phyloP scores from a whole-genome alignment of 2,888 invertebrate species.

The Ypsolopha sequella region DNA sequence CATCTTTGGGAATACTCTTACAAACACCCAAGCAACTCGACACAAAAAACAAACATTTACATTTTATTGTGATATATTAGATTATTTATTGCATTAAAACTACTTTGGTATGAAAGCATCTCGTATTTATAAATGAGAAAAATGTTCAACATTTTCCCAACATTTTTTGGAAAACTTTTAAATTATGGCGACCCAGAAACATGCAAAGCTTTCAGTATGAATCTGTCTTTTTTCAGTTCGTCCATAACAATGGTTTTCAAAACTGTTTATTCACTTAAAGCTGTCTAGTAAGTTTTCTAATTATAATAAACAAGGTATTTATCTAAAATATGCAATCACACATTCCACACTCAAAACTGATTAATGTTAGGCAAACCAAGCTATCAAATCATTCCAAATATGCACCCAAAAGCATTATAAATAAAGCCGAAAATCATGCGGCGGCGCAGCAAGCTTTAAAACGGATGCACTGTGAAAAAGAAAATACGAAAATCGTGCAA shows the following conservation, averaged over 20 bases:
- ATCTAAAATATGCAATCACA: conserved; percentile 21
- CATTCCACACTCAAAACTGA: conserved; percentile 42
- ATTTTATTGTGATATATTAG: conserved; percentile 10
- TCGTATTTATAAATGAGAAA: no score
- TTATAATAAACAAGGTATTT: no score
- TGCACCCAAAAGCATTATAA: conserved; percentile 7
- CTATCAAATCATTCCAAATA: conserved; percentile 10
- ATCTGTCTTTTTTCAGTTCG: no score
- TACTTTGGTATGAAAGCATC: background rate
- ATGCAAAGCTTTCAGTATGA: no score
- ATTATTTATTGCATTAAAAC: background rate
- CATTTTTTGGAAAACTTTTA: no score
- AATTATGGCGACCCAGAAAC: no score
- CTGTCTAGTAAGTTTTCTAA: no score
- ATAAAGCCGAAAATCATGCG: conserved; percentile 1
- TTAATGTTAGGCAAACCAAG: background rate
- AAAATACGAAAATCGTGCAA: conserved; percentile 1
- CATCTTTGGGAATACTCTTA: conserved; percentile 13
- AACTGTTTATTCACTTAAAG: no score
- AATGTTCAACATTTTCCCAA: no score
- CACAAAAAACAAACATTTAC: background rate
- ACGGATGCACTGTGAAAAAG: background rate
- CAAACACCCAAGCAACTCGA: conserved; percentile 21
- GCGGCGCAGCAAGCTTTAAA: background rate
- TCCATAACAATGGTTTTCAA: no score